Evolutionary conservation across 2,113 vertebrate species (phyloP).

Genomic region (Deroptyus accipitrinus): DNA sequence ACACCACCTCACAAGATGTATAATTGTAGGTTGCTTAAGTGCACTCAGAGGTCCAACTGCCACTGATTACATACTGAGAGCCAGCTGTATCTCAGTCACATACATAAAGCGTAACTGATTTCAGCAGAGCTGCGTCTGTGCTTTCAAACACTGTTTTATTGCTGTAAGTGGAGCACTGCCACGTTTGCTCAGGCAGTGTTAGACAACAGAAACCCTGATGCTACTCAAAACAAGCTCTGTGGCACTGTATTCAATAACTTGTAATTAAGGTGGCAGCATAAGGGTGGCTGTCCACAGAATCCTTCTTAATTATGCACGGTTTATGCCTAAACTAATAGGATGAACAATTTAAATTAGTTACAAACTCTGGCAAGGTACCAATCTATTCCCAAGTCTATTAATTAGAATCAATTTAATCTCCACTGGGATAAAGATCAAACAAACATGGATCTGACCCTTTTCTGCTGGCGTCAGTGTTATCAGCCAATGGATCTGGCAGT

Average conservation of each 20-base stretch:
- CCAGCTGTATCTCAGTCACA: background rate
- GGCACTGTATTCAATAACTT: background rate
- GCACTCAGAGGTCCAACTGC: background rate
- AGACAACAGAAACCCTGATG: background rate
- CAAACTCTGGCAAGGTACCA: constrained; percentile 42
- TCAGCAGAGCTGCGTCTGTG: background rate
- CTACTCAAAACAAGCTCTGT: constrained; percentile 22
- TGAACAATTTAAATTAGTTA: constrained; percentile 55
- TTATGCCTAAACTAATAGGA: constrained; percentile 49
- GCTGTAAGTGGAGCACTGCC: background rate
- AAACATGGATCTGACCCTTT: constrained; percentile 24
- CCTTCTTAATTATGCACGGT: constrained; percentile 48
- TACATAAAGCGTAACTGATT: background rate
- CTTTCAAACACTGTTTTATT: background rate
- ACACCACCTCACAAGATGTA: background rate
- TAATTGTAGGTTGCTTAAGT: background rate
- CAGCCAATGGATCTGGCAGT: constrained; percentile 34
- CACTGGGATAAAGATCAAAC: constrained; percentile 66
- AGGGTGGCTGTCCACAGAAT: background rate
- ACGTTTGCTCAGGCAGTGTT: background rate
- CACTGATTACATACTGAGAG: background rate
- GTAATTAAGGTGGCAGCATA: constrained; percentile 37
- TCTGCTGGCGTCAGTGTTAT: constrained; percentile 52
- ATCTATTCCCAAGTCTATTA: constrained; percentile 49
- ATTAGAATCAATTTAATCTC: constrained; percentile 69